Percentiles rank a stretch among this genome's conserved stretches.
Conservation (phyloP, 2,113 vertebrate species). For the Macheiramphus alcinus region DNA sequence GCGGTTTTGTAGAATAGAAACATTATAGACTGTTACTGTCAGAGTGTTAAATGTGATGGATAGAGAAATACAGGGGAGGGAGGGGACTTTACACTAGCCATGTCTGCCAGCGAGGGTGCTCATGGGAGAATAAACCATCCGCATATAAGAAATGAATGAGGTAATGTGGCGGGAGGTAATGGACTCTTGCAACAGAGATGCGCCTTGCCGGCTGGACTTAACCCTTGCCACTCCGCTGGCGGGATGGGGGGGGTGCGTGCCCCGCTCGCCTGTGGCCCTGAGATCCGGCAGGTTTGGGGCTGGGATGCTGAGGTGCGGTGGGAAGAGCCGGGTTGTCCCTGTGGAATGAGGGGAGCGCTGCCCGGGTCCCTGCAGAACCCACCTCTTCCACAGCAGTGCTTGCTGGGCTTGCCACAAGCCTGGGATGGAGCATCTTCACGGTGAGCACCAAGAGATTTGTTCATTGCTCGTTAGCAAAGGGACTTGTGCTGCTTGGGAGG, state of each 20-base stretch:
- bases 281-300: rapidly evolving
- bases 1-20: slow-evolving; percentile 99
- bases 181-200: slow-evolving; percentile 89
- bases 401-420: background rate
- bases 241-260: rapidly evolving
- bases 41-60: slow-evolving; percentile 99
- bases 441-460: background rate
- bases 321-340: background rate
- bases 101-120: slow-evolving; percentile 86
- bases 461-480: rapidly evolving
- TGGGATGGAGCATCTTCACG: background rate
- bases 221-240: slow-evolving; percentile 57
- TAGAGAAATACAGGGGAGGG: slow-evolving; percentile 90
- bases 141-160: slow-evolving; percentile 92
- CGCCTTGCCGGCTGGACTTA: slow-evolving; percentile 79
- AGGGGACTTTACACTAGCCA: slow-evolving; percentile 85
- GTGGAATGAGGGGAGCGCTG: rapidly evolving
- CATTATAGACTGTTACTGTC: slow-evolving; percentile 99
- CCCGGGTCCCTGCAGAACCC: background rate
- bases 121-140: slow-evolving; percentile 89
- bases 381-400: rapidly evolving
- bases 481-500: background rate
- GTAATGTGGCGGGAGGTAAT: slow-evolving; percentile 95
- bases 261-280: background rate
- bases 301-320: background rate